Percentiles rank a stretch among this genome's conserved stretches.
phyloP scores from a whole-genome alignment of 1,140 invertebrate species.

The Arion vulgaris region DNA sequence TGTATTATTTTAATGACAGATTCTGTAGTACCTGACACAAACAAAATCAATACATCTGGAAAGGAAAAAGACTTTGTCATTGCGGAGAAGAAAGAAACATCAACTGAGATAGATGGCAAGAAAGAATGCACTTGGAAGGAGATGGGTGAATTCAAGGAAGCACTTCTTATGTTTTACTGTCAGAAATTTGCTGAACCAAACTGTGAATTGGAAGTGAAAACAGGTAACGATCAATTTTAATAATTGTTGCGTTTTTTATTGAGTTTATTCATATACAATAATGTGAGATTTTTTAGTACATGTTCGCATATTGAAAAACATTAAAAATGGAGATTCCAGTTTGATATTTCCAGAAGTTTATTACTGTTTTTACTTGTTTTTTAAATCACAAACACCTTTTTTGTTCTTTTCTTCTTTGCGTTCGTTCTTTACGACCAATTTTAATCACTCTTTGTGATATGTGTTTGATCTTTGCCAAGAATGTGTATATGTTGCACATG shows the following conservation, averaged over 20 bases:
- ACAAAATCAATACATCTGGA: not conserved
- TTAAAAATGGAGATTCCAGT: not conserved
- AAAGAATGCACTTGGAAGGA: constrained; percentile 52
- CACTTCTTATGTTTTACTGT: constrained; percentile 83
- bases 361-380: no score
- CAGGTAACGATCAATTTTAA: constrained; percentile 12
- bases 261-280: no score
- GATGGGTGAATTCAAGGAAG: constrained; percentile 77
- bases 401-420: no score
- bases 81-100: not conserved
- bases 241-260: no score
- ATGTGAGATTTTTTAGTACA: no score
- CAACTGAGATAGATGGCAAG: not conserved
- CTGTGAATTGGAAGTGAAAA: constrained; percentile 63
- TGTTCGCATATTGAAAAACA: no score
- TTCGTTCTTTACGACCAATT: no score
- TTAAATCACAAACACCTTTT: no score
- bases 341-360: no score
- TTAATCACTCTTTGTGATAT: no score
- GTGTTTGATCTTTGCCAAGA: no score
- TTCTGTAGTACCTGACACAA: not conserved
- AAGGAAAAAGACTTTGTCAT: not conserved
- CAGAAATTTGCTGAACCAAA: constrained; percentile 75
- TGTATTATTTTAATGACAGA: not conserved
- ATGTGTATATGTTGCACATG: no score